Percentiles rank a stretch among this genome's conserved stretches.
phyloP scores from a whole-genome alignment of 2,888 invertebrate species.

The Frankliniella fusca region DNA sequence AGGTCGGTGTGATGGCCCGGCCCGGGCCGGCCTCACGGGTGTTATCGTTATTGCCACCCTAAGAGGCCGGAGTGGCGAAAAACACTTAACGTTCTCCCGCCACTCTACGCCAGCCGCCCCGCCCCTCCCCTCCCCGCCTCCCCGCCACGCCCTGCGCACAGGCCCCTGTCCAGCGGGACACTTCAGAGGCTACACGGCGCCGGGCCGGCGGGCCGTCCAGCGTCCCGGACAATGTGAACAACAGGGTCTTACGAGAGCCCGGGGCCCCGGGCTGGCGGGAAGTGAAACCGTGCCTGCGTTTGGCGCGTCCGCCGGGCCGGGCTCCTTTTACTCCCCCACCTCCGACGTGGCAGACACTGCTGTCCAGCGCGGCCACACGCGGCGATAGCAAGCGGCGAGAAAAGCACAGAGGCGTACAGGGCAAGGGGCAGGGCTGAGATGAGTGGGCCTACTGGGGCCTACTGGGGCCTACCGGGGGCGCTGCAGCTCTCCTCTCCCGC shows the following conservation, averaged over 20 bases:
- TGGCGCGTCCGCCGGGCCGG: neutral
- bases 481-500: neutral
- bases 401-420: neutral
- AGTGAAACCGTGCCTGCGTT: slow-evolving; percentile 2
- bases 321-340: too few relatives aligned
- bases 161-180: neutral
- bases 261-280: neutral
- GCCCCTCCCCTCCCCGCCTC: neutral
- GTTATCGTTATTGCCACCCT: slow-evolving; percentile 7
- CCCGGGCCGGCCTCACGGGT: neutral
- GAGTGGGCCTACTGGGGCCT: too few relatives aligned
- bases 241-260: too few relatives aligned
- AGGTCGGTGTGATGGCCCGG: neutral
- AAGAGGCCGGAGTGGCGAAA: slow-evolving; percentile 12
- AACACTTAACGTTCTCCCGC: slow-evolving; percentile 3
- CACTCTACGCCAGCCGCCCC: neutral
- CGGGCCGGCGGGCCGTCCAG: too few relatives aligned
- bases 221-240: neutral
- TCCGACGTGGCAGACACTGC: too few relatives aligned
- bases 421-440: too few relatives aligned
- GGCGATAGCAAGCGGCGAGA: neutral
- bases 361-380: neutral
- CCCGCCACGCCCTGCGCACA: neutral
- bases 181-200: too few relatives aligned
- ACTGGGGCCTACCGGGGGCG: too few relatives aligned